phyloP scores from a whole-genome alignment of 1,140 invertebrate genomes.

The Aphelinus certus region DNA sequence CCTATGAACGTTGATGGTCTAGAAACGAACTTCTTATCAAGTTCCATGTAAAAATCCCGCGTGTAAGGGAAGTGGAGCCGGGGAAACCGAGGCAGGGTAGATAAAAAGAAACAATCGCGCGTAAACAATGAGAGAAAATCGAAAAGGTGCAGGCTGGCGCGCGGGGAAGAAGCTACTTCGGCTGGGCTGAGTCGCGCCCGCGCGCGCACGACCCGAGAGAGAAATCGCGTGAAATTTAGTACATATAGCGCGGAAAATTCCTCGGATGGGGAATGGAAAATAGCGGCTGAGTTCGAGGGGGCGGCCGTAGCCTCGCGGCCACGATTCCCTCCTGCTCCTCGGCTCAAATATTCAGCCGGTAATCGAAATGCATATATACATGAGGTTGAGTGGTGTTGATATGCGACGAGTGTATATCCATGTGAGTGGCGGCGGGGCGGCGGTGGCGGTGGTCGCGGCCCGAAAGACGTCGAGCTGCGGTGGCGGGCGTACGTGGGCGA shows the following conservation, averaged over 20 bases:
- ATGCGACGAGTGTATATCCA: slow-evolving; percentile 36
- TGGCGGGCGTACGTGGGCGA: slow-evolving; percentile 9
- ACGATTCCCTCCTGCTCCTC: slow-evolving; percentile 9
- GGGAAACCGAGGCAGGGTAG: background rate
- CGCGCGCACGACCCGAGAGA: background rate
- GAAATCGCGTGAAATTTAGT: slow-evolving; percentile 18
- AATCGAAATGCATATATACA: slow-evolving; percentile 56
- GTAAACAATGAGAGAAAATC: slow-evolving; percentile 31
- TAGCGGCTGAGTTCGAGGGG: slow-evolving; percentile 13
- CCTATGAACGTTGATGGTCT: background rate
- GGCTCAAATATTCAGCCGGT: slow-evolving; percentile 45
- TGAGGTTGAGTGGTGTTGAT: slow-evolving; percentile 50
- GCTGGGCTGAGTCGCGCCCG: no score
- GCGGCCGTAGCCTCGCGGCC: background rate
- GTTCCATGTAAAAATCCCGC: background rate
- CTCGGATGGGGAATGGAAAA: slow-evolving; percentile 26
- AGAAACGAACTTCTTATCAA: background rate
- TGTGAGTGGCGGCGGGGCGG: background rate
- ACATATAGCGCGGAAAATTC: slow-evolving; percentile 13
- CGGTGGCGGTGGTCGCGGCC: background rate
- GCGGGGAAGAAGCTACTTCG: no score
- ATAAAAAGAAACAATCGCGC: slow-evolving; percentile 18
- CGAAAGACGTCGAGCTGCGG: slow-evolving; percentile 13
- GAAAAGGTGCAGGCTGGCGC: background rate
- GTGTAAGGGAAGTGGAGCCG: background rate